These are phyloP conservation scores for Ditula angustiorana DNA, from an alignment of 2,888 invertebrate species.

Conservation along the genomic window DNA sequence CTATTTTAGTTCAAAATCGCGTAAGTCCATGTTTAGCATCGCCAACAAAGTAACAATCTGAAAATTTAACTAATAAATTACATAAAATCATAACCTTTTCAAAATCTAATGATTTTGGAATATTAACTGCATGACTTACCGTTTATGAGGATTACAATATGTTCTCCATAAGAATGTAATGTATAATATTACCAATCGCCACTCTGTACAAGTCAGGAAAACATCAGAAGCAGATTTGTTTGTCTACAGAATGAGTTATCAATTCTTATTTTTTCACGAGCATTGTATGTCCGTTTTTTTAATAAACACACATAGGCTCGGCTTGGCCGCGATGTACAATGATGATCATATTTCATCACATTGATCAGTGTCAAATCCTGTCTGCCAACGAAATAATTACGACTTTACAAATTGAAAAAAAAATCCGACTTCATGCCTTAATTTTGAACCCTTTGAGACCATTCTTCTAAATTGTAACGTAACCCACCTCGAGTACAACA, in stretches of 20 bases:
- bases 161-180: no score
- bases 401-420: conserved; percentile 32
- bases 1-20: no score
- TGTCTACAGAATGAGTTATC: not conserved
- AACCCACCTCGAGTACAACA: no score
- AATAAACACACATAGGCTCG: not conserved
- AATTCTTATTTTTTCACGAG: conserved; percentile 12
- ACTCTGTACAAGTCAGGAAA: not conserved
- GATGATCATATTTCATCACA: conserved; percentile 23
- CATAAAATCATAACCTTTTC: no score
- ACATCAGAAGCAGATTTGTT: not conserved
- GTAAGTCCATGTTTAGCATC: no score
- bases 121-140: no score
- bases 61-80: no score
- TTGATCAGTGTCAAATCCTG: conserved; percentile 35
- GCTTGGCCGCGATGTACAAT: not conserved
- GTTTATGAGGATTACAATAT: no score
- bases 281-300: not conserved
- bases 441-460: not conserved
- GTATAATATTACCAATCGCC: no score
- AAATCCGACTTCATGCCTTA: conserved; percentile 4
- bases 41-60: no score
- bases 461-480: no score
- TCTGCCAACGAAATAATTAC: conserved; percentile 22
- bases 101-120: no score